Evolutionary conservation across 1,140 invertebrate genomes (phyloP).

Genomic region (Dinoponera quadriceps): DNA sequence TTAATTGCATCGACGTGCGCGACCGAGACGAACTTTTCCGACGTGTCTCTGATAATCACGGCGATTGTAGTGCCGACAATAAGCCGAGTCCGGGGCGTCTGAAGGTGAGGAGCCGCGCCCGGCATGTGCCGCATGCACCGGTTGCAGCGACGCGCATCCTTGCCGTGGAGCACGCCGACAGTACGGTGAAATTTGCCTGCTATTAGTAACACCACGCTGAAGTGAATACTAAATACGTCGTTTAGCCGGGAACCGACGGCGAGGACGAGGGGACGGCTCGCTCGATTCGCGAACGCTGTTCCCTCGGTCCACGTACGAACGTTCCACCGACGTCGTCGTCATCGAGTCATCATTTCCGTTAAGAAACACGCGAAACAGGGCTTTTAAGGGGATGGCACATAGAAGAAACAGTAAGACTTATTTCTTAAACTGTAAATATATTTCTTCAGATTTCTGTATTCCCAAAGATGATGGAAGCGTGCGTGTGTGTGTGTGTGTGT

Average conservation of each 20-base stretch:
- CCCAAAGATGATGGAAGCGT: too few species aligned
- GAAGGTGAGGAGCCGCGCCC: conserved; percentile 40
- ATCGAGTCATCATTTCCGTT: conserved; percentile 24
- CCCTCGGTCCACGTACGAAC: conserved; percentile 9
- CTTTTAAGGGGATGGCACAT: too few species aligned
- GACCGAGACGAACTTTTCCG: conserved; percentile 20
- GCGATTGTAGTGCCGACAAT: conserved; percentile 67
- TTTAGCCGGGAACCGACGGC: conserved; percentile 42
- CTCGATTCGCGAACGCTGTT: neutral
- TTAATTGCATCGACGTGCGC: conserved; percentile 18
- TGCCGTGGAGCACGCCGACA: conserved; percentile 42
- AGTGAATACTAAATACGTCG: conserved; percentile 74
- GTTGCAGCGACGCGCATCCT: conserved; percentile 33
- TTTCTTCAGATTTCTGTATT: too few species aligned
- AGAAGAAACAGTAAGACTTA: too few species aligned
- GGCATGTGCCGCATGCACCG: conserved; percentile 53
- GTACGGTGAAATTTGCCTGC: conserved; percentile 67
- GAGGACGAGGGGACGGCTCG: neutral
- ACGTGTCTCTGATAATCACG: conserved; percentile 62
- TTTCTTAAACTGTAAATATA: too few species aligned
- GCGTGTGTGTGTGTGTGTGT: too few species aligned
- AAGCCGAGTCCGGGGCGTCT: conserved; percentile 42
- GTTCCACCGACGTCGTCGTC: conserved; percentile 11
- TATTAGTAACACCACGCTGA: conserved; percentile 69
- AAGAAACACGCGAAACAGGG: conserved; percentile 7